Evolutionary conservation across 2,113 vertebrate genomes (phyloP).

Genomic region (Nycticorax nycticorax): DNA sequence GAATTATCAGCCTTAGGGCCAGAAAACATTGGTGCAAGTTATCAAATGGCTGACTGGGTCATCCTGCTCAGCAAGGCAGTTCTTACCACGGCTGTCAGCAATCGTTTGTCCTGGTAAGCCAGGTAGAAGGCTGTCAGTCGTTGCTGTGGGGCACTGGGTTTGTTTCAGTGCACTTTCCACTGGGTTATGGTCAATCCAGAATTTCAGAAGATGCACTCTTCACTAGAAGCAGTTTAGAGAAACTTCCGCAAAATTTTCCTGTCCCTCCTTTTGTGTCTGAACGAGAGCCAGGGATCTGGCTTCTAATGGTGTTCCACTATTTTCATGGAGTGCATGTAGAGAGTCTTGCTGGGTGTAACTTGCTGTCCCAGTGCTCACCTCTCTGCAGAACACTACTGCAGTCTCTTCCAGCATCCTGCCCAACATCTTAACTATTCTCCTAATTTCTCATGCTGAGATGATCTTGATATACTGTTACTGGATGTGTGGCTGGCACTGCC

Average conservation of each 20-base stretch:
- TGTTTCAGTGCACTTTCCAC: not conserved
- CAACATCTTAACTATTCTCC: not conserved
- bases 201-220: not conserved
- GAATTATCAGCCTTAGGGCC: not conserved
- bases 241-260: not conserved
- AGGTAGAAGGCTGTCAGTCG: not conserved
- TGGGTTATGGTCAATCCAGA: not conserved
- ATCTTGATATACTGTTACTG: not conserved
- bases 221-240: not conserved
- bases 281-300: not conserved
- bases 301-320: not conserved
- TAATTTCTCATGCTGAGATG: not conserved
- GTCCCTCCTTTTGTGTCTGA: not conserved
- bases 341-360: not conserved
- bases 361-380: not conserved
- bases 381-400: not conserved
- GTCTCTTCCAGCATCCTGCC: not conserved
- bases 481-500: not conserved
- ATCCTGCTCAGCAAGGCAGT: accelerated
- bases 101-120: not conserved
- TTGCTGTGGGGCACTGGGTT: not conserved
- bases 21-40: not conserved
- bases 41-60: not conserved
- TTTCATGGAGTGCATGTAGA: not conserved
- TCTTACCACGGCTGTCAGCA: not conserved